Evolutionary conservation across 2,113 vertebrate genomes (phyloP), one percentile per base, ranked within the genome.

Genomic region (Colaptes auratus): DNA sequence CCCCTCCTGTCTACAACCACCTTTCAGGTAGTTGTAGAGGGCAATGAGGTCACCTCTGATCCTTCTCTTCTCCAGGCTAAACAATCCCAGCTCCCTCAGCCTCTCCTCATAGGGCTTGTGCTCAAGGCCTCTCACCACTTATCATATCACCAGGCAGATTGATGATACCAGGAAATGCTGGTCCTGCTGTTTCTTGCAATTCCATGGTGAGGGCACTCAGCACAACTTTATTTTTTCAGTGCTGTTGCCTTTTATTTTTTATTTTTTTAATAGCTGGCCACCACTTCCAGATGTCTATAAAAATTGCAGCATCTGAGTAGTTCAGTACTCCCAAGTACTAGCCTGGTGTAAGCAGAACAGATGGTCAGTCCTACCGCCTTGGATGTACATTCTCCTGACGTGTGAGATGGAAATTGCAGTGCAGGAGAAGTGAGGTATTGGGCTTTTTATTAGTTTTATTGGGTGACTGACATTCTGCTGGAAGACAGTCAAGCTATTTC

Each of bases 281-380:
- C 55, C 31, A 58, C 53, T 31, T 93, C 93, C 89, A 94, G 72
- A 86, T 86, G 91, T 74, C 89, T 88, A 44, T 36, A 66, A 88
- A 89, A 93, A 81, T 28, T 13, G 52, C 46, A 92, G 66, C 71
- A 67, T 61, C 16, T 89, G 75, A 86, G 76, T 59, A 79, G 90
- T 55, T 75, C 60, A 88, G 35, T 6, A 2, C 33, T 75, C 64
- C 48, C 70, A 66, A 76, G 53, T 3, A 92, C 1, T 23, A 75
- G 80, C 52, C 18, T 5, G 5, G n/a, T 61, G 81, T 48, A 71
- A 82, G 82, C 65, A 82, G 87, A 93, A 59, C 92, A 95, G 93
- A 96, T 95, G 95, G 94, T 71, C 73, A 31, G 64, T 61, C 91
- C 88, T 78, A 65, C 74, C 35, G 72, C 82, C 39, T 78, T 42